Evolutionary conservation across 2,888 invertebrate species (phyloP).

Genomic region (Lochmaea crataegi): DNA sequence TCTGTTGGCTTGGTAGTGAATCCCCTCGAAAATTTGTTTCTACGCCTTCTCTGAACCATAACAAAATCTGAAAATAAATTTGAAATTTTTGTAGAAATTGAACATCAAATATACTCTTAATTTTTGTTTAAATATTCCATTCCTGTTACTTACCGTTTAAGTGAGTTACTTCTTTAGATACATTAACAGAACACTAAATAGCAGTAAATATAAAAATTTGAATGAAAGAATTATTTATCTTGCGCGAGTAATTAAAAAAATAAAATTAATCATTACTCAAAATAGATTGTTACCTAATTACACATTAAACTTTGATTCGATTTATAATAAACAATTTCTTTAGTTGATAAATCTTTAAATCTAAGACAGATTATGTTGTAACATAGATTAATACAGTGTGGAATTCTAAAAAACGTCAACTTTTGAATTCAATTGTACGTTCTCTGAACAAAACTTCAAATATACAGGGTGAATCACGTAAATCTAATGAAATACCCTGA

Average conservation of each 20-base stretch:
- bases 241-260: constrained; percentile 11
- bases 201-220: neutral
- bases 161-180: neutral
- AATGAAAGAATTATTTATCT: constrained; percentile 7
- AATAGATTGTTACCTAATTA: constrained; percentile 39
- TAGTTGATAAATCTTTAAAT: neutral
- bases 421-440: too few relatives aligned
- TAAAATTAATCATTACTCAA: constrained; percentile 37
- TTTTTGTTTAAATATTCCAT: too few relatives aligned
- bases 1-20: constrained; percentile 33
- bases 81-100: neutral
- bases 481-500: too few relatives aligned
- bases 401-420: too few relatives aligned
- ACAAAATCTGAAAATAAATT: constrained; percentile 4
- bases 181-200: neutral
- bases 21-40: constrained; percentile 33
- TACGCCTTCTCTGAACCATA: constrained; percentile 32
- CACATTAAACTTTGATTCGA: constrained; percentile 10
- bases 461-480: too few relatives aligned
- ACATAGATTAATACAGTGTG: too few relatives aligned
- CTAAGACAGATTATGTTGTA: neutral
- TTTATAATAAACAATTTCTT: constrained; percentile 5
- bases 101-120: too few relatives aligned
- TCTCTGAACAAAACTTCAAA: too few relatives aligned
- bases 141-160: neutral